Evolutionary conservation across 2,113 vertebrate species (phyloP).

Genomic region (Atractosteus spatula): DNA sequence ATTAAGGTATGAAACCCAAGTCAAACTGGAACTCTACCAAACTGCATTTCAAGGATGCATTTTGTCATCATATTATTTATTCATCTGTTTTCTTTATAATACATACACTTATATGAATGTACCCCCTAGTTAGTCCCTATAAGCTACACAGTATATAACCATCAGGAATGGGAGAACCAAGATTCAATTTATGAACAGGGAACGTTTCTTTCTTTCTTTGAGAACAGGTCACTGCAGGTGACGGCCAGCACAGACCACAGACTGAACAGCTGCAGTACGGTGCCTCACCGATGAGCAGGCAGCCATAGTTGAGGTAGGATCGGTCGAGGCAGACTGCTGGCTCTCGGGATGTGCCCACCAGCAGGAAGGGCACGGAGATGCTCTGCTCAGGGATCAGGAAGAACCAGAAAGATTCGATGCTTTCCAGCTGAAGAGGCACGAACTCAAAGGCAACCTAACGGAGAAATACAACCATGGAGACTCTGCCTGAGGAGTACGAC

Average conservation of each 20-base stretch:
- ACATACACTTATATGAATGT: no score
- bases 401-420: conserved; percentile 81
- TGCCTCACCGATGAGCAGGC: conserved; percentile 70
- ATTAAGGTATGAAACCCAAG: no score
- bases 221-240: no score
- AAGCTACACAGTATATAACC: no score
- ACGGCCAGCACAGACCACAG: neutral
- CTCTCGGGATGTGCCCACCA: conserved; percentile 73
- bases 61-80: no score
- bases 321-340: conserved; percentile 72
- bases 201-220: no score
- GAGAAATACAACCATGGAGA: neutral
- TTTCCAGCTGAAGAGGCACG: conserved; percentile 56
- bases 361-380: conserved; percentile 75
- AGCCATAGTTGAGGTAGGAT: conserved; percentile 72
- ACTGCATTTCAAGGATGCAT: no score
- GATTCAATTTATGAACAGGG: no score
- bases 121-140: no score
- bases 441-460: conserved; percentile 79
- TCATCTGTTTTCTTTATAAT: no score
- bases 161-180: no score
- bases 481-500: conserved; percentile 6
- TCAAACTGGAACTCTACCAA: no score
- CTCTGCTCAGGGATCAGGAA: conserved; percentile 73
- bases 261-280: neutral